Evolutionary conservation across 35 echinoderm and acorn worm species (phyloP), one percentile per base, ranked within the genome.

Genomic region (Hemicentrotus pulcherrimus): DNA sequence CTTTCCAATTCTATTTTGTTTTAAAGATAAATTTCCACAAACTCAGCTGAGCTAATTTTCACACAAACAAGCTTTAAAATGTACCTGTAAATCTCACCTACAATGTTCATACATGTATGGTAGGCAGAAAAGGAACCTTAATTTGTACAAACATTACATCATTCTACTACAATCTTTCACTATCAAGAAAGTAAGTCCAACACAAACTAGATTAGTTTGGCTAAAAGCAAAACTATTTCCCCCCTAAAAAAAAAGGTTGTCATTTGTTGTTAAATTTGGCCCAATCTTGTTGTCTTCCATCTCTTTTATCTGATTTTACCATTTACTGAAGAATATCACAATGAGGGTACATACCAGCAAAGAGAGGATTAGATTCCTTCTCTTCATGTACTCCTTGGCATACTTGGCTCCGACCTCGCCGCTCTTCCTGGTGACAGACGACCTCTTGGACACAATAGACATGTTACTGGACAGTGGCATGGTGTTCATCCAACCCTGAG

Each of bases 401-500:
- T 98, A 97, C 16, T 97, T 96, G 12, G 96, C 88, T 32, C 95
- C 94, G 5, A 95, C 85, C 41, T 97, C 98, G 0, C 96, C 95
- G 45, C 98, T 97, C 96, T 99, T 99, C 94, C 94, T 96, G 10
- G 98, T 97, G 6, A 94, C 96, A 0, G 98, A 97, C 86, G 98
- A 99, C 32, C 98, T 90, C 94, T 95, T 99, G 10, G 98, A 99
- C 5, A 96, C 95, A 1, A 96, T 95, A 0, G 98, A 99, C 94
- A 96, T 95, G 47, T 96, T 96, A 60, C 88, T 97, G 12, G 92
- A 85, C n/a, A 98, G 48, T 0, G 96, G 91, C 50, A 97, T 94
- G 85, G 97, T 98, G 95, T 99, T 99, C 97, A 99, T 99, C 94
- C 97, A 99, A 61, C 97, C 96, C 11, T 96, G 92, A 58, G 55